Percentiles rank a stretch among this genome's conserved stretches.
Evolutionary conservation across 2,888 invertebrate species (phyloP).

Genomic region (Tachina grossa): DNA sequence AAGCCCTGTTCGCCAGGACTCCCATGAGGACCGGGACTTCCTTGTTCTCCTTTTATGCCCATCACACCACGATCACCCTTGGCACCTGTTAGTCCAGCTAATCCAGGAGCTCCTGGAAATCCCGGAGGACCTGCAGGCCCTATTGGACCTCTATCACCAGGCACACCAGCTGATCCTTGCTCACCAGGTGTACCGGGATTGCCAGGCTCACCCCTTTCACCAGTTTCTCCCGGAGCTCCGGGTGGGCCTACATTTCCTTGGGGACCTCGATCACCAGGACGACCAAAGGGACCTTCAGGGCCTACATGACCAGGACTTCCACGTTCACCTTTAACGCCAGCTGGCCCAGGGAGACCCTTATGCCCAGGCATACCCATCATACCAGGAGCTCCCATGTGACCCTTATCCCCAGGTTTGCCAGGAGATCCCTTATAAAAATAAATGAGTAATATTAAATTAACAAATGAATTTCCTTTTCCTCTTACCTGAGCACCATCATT

Average conservation of each 20-base stretch:
- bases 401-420: conserved; percentile 89
- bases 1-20: conserved; percentile 84
- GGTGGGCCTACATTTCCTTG: conserved; percentile 89
- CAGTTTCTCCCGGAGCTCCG: conserved; percentile 92
- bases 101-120: conserved; percentile 87
- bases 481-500: conserved; percentile 86
- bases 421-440: conserved; percentile 82
- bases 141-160: conserved; percentile 89
- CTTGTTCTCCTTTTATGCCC: conserved; percentile 90
- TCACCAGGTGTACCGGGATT: conserved; percentile 88
- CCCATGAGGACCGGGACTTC: conserved; percentile 85
- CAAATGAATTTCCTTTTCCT: not conserved
- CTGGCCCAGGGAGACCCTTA: conserved; percentile 86
- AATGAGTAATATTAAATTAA: not conserved
- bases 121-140: conserved; percentile 89
- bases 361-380: conserved; percentile 91
- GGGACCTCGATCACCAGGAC: conserved; percentile 89
- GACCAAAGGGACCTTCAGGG: conserved; percentile 88
- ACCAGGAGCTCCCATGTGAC: conserved; percentile 90
- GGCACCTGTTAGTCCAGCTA: conserved; percentile 87
- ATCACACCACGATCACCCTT: conserved; percentile 89
- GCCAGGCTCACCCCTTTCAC: conserved; percentile 91
- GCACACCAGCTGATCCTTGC: conserved; percentile 88
- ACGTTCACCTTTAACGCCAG: conserved; percentile 86
- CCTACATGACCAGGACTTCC: conserved; percentile 87